Conservation (phyloP, 2,113 vertebrate species). For the Oryzias woworae region DNA sequence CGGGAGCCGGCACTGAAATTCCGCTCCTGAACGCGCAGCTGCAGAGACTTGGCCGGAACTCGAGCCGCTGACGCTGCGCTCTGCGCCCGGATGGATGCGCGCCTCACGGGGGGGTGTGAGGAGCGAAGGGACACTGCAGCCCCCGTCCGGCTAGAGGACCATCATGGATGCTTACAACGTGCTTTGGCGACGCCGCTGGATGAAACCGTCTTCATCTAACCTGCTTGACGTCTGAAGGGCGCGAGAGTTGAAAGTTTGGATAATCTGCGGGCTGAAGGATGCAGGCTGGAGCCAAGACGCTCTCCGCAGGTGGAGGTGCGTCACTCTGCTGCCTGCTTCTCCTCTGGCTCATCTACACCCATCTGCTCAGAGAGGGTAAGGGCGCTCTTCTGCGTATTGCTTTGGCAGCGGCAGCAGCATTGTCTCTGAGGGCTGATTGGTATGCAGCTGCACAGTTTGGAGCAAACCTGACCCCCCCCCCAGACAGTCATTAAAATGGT, state of each 20-base stretch:
- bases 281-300: constrained; percentile 81
- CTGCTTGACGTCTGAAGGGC: constrained; percentile 54
- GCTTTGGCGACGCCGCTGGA: constrained; percentile 64
- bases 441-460: constrained; percentile 37
- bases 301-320: constrained; percentile 82
- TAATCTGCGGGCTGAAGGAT: constrained; percentile 65
- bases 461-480: too few relatives aligned
- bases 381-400: constrained; percentile 35
- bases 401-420: constrained; percentile 32
- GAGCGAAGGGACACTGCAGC: constrained; percentile 36
- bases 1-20: constrained; percentile 5
- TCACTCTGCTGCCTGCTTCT: constrained; percentile 84
- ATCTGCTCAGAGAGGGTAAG: constrained; percentile 84
- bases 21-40: constrained; percentile 36
- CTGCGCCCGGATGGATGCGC: constrained; percentile 49
- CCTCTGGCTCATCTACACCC: constrained; percentile 83
- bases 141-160: constrained; percentile 58
- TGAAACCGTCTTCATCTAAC: constrained; percentile 45
- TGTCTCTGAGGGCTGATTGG: constrained; percentile 34
- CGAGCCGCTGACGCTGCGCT: constrained; percentile 42
- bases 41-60: constrained; percentile 60
- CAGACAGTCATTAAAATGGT: too few relatives aligned
- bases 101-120: constrained; percentile 53
- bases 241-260: constrained; percentile 62
- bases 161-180: constrained; percentile 74